phyloP scores from a whole-genome alignment of 2,113 vertebrate genomes.

The Stegostoma tigrinum region DNA sequence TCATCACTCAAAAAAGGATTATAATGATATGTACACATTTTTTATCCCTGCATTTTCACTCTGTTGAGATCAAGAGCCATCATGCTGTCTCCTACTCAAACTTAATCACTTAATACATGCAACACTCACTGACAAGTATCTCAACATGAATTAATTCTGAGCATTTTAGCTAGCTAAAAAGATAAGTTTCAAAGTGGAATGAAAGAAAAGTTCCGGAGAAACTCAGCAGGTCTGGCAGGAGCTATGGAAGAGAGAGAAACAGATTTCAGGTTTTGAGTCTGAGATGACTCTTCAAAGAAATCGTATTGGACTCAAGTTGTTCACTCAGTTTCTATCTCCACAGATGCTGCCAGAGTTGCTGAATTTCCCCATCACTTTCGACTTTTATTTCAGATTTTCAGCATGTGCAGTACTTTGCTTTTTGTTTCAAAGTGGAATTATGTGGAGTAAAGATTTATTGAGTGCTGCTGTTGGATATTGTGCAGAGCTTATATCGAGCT shows the following conservation, averaged over 20 bases:
- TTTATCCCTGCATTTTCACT: neutral
- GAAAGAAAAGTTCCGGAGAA: too few relatives aligned
- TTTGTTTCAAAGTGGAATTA: neutral
- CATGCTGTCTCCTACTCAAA: neutral
- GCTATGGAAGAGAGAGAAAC: too few relatives aligned
- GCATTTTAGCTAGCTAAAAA: neutral
- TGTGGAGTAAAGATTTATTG: neutral
- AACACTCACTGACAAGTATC: neutral
- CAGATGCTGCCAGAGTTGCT: too few relatives aligned
- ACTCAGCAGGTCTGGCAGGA: too few relatives aligned
- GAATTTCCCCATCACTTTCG: too few relatives aligned
- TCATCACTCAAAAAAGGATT: neutral
- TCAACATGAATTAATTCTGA: neutral
- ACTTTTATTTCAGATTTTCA: too few relatives aligned
- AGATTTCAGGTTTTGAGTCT: too few relatives aligned
- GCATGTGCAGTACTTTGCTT: too few relatives aligned
- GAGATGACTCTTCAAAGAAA: too few relatives aligned
- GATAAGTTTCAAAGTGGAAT: neutral
- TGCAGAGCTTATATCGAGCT: neutral
- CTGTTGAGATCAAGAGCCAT: neutral
- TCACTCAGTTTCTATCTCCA: too few relatives aligned
- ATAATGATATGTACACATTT: neutral
- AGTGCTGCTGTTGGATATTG: neutral
- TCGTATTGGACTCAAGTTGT: too few relatives aligned
- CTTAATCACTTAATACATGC: neutral